These are phyloP conservation scores for Cygnus buccinator DNA, from an alignment of 2,113 vertebrate species.

Conservation along the genomic window DNA sequence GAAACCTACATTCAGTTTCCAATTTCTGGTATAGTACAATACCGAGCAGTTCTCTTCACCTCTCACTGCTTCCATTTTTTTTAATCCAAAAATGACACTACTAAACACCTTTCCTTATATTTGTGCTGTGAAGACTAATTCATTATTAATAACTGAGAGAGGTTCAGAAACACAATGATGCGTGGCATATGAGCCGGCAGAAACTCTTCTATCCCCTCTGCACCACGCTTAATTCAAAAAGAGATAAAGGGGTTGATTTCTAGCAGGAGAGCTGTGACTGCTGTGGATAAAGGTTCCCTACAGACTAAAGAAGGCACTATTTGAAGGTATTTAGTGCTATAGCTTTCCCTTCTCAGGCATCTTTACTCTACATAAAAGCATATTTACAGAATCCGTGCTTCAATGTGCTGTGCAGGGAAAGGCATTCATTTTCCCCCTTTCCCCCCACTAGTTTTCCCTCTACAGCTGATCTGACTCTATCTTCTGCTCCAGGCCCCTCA, in stretches of 20 bases:
- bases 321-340: conserved; percentile 29
- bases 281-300: conserved; percentile 51
- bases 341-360: conserved; percentile 21
- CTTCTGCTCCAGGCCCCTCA: neutral
- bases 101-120: conserved; percentile 6
- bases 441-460: neutral
- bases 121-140: conserved; percentile 36
- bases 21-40: neutral
- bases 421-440: neutral
- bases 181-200: neutral
- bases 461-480: neutral
- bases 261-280: conserved; percentile 39
- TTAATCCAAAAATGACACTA: neutral
- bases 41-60: neutral
- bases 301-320: conserved; percentile 7
- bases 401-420: neutral
- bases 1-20: neutral
- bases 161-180: conserved; percentile 13
- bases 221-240: neutral
- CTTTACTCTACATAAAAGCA: conserved; percentile 38
- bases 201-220: conserved; percentile 4
- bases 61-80: neutral
- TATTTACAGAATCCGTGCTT: conserved; percentile 28
- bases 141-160: conserved; percentile 47
- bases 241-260: conserved; percentile 41